Evolutionary conservation across 2,113 vertebrate genomes (phyloP).

Genomic region (Proteles cristata): DNA sequence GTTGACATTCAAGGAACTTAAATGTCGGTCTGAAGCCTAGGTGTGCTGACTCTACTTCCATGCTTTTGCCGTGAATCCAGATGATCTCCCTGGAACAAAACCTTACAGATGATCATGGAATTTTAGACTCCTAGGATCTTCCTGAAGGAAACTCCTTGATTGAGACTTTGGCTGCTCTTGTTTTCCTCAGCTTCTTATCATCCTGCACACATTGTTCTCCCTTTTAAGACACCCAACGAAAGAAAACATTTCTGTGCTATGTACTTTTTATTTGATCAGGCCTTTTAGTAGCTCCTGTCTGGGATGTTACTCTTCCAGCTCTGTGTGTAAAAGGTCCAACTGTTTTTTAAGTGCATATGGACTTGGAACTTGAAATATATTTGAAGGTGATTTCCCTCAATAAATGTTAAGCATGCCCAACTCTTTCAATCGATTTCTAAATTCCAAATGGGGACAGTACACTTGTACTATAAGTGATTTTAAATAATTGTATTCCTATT

Average conservation of each 20-base stretch:
- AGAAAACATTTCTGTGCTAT: background rate
- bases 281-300: background rate
- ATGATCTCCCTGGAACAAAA: background rate
- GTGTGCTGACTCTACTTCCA: background rate
- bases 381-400: background rate
- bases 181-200: background rate
- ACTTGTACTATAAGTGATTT: background rate
- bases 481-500: background rate
- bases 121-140: background rate
- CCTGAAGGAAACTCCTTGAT: background rate
- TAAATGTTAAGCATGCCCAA: background rate
- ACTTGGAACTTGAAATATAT: background rate
- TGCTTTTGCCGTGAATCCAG: background rate
- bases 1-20: slow-evolving; percentile 20
- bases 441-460: background rate
- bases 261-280: background rate
- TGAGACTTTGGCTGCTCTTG: background rate
- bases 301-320: background rate
- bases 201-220: background rate
- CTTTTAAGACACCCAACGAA: background rate
- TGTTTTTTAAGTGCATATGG: background rate
- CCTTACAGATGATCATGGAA: background rate
- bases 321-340: background rate
- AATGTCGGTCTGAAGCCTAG: slow-evolving; percentile 25
- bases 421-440: background rate